Percentiles rank a stretch among this genome's conserved stretches.
Evolutionary conservation across 2,888 invertebrate genomes (phyloP).

Genomic region (Cristatella mucedo): DNA sequence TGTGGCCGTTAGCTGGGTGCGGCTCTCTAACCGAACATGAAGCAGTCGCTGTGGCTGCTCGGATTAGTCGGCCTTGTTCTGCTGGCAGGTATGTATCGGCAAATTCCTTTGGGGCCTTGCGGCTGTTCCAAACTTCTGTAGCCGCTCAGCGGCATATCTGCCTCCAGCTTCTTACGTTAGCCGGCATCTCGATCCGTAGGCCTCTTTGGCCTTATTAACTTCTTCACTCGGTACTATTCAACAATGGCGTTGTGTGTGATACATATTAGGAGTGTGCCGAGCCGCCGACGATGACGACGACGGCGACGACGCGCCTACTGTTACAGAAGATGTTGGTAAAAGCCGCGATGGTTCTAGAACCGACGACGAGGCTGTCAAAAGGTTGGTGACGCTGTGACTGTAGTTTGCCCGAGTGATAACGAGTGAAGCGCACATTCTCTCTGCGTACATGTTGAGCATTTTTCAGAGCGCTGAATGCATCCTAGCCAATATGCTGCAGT

Average conservation of each 20-base stretch:
- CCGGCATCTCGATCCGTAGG: neutral
- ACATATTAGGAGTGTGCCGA: constrained; percentile 16
- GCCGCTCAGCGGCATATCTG: too few species aligned
- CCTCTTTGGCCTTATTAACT: neutral
- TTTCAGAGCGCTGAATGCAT: constrained; percentile 7
- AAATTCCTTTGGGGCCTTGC: too few species aligned
- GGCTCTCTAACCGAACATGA: too few species aligned
- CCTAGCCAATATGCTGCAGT: neutral
- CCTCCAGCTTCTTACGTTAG: too few species aligned
- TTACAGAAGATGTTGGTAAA: constrained; percentile 62
- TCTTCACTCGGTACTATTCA: neutral
- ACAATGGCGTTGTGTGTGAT: constrained; percentile 10
- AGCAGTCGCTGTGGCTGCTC: too few species aligned
- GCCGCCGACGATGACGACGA: constrained; percentile 20
- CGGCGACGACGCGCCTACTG: constrained; percentile 18
- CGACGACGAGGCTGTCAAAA: constrained; percentile 72
- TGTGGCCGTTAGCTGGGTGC: too few species aligned
- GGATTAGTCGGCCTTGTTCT: too few species aligned
- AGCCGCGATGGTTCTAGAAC: constrained; percentile 75
- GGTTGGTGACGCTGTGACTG: too few species aligned
- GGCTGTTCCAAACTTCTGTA: too few species aligned
- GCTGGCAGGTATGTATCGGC: too few species aligned
- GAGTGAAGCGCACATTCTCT: constrained; percentile 4
- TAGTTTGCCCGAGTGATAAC: too few species aligned
- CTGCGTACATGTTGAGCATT: constrained; percentile 9